These are phyloP conservation scores for Pseudomyrmex dendroicus DNA, from an alignment of 1,140 invertebrate genomes.

Conservation along the genomic window DNA sequence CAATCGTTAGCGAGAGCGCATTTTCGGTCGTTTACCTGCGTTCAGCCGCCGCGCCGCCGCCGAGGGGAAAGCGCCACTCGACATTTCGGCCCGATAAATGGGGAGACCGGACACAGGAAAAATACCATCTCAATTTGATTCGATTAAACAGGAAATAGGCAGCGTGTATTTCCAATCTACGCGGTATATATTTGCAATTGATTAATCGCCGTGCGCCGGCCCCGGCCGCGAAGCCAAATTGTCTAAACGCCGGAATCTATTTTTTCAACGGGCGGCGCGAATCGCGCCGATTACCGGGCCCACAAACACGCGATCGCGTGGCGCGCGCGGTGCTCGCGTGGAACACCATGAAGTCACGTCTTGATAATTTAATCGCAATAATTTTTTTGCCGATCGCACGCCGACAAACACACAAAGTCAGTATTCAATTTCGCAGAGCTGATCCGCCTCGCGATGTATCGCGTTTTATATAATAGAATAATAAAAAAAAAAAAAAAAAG, in stretches of 20 bases:
- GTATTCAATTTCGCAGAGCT: slow-evolving; percentile 4
- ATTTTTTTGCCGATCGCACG: not conserved
- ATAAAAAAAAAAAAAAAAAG: slow-evolving; percentile 35
- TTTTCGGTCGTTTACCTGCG: slow-evolving; percentile 44
- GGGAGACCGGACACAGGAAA: slow-evolving; percentile 53
- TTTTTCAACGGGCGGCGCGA: slow-evolving; percentile 50
- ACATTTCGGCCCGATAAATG: slow-evolving; percentile 56
- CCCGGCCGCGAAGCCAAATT: slow-evolving; percentile 40
- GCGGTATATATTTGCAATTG: slow-evolving; percentile 56
- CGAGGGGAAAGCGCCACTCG: slow-evolving; percentile 52
- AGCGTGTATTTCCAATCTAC: slow-evolving; percentile 59
- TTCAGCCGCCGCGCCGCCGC: not conserved
- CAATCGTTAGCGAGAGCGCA: slow-evolving; percentile 46
- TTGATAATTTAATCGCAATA: slow-evolving; percentile 25
- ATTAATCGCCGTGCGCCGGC: slow-evolving; percentile 35
- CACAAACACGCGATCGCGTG: not conserved
- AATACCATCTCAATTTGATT: slow-evolving; percentile 61
- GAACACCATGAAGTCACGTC: too few relatives aligned
- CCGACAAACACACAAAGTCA: not conserved
- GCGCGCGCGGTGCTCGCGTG: too few relatives aligned
- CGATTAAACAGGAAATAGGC: slow-evolving; percentile 61
- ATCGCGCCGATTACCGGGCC: slow-evolving; percentile 35
- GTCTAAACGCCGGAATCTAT: slow-evolving; percentile 61
- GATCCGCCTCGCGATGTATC: not conserved
- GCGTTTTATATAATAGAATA: slow-evolving; percentile 15